Conservation (phyloP, 2,888 invertebrate species). For the Trissolcus brochymenae region DNA sequence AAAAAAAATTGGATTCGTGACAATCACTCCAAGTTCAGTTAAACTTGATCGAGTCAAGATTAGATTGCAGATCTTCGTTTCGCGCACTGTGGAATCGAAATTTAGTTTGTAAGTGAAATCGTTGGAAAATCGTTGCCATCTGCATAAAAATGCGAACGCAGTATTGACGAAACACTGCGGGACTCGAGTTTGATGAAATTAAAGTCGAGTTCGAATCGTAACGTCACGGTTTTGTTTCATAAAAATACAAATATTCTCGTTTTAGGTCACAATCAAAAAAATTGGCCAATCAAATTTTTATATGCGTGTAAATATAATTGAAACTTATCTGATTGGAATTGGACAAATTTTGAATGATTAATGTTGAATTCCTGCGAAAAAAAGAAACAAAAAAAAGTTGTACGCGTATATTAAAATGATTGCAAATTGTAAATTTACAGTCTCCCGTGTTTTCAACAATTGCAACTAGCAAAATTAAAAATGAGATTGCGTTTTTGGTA, state of each 20-base stretch:
- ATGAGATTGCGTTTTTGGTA: too few relatives aligned
- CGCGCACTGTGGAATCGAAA: conserved; percentile 23
- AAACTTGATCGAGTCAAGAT: conserved; percentile 19
- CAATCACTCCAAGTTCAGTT: conserved; percentile 2
- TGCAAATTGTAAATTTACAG: not conserved
- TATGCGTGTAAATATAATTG: conserved; percentile 19
- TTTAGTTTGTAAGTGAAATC: conserved; percentile 33
- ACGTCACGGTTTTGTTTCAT: too few relatives aligned
- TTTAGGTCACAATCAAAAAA: conserved; percentile 1
- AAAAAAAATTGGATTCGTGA: conserved; percentile 29
- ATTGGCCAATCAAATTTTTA: conserved; percentile 26
- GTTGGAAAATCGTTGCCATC: conserved; percentile 15
- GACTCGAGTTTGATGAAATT: conserved; percentile 15
- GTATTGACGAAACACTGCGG: conserved; percentile 10
- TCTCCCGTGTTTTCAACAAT: too few relatives aligned
- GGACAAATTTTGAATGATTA: conserved; percentile 22
- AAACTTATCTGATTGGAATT: conserved; percentile 16
- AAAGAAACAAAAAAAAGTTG: not conserved
- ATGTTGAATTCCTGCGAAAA: conserved; percentile 15
- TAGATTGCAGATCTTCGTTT: conserved; percentile 30
- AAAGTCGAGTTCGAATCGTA: not conserved
- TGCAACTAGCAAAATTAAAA: too few relatives aligned
- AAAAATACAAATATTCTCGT: too few relatives aligned
- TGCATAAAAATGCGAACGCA: conserved; percentile 28
- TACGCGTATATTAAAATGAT: conserved; percentile 14